phyloP scores from a whole-genome alignment of 2,113 vertebrate genomes.

The Tragelaphus scriptus region DNA sequence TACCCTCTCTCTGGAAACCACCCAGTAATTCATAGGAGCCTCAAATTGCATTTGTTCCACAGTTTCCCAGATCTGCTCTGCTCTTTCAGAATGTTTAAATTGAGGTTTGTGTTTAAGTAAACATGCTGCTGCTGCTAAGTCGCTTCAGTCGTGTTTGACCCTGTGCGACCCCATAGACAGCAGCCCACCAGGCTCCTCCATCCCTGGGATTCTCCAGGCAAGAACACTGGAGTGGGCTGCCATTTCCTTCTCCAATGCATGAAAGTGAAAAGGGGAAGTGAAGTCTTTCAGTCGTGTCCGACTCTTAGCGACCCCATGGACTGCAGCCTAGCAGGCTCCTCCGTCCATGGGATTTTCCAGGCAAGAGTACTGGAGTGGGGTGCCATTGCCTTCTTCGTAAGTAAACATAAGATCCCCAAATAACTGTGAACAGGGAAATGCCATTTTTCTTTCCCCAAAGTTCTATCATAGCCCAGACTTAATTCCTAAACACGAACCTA shows the following conservation, averaged over 20 bases:
- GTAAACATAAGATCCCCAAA: background rate
- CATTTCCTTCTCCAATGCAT: too few relatives aligned
- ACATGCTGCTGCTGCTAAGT: background rate
- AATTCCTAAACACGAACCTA: background rate
- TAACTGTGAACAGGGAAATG: background rate
- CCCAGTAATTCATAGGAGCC: rapidly evolving
- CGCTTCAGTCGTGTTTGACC: too few relatives aligned
- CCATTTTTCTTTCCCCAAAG: background rate
- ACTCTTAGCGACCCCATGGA: too few relatives aligned
- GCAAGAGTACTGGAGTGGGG: too few relatives aligned
- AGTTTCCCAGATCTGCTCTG: background rate
- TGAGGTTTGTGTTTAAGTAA: background rate
- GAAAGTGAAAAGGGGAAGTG: too few relatives aligned
- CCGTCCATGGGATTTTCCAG: too few relatives aligned
- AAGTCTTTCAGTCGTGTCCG: too few relatives aligned
- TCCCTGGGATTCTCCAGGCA: too few relatives aligned
- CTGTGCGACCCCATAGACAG: too few relatives aligned
- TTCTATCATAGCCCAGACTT: background rate
- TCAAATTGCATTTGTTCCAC: background rate
- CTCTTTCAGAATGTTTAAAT: background rate
- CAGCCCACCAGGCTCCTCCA: too few relatives aligned
- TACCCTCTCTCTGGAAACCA: background rate
- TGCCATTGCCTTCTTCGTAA: background rate
- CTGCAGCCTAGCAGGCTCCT: too few relatives aligned
- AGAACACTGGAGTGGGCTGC: too few relatives aligned